These are phyloP conservation scores for Cygnus buccinator DNA, from an alignment of 2,113 vertebrate species.

Conservation along the genomic window DNA sequence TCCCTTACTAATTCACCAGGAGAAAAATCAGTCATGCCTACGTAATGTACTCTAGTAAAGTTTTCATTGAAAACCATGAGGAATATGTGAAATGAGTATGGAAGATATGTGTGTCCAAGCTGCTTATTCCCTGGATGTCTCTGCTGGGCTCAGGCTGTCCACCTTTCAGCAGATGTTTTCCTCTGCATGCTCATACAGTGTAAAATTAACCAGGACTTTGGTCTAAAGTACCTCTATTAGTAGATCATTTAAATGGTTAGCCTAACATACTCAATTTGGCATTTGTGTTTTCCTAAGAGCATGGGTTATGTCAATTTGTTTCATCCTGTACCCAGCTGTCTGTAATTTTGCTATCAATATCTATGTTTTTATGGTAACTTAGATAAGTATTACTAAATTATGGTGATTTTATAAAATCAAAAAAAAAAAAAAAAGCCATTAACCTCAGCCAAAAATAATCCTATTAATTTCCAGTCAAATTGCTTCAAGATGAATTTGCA, in stretches of 20 bases:
- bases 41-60: background rate
- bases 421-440: slow-evolving; percentile 24
- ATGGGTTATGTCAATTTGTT: slow-evolving; percentile 23
- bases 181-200: background rate
- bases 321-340: slow-evolving; percentile 10
- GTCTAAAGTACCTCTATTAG: slow-evolving; percentile 10
- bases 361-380: slow-evolving; percentile 23
- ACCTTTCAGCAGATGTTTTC: background rate
- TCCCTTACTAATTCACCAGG: background rate
- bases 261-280: slow-evolving; percentile 2
- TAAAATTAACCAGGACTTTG: background rate
- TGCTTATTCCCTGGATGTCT: background rate
- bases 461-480: slow-evolving; percentile 32
- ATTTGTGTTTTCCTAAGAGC: slow-evolving; percentile 33
- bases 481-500: background rate
- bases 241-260: slow-evolving; percentile 24
- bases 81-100: background rate
- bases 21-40: background rate
- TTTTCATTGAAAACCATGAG: background rate
- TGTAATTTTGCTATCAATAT: slow-evolving; percentile 41
- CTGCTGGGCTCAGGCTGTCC: background rate
- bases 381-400: slow-evolving; percentile 45
- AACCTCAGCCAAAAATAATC: slow-evolving; percentile 28
- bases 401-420: slow-evolving; percentile 14
- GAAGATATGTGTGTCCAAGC: background rate